These are phyloP conservation scores for Hassar affinis DNA, from an alignment of 2,113 vertebrate species.

Conservation along the genomic window DNA sequence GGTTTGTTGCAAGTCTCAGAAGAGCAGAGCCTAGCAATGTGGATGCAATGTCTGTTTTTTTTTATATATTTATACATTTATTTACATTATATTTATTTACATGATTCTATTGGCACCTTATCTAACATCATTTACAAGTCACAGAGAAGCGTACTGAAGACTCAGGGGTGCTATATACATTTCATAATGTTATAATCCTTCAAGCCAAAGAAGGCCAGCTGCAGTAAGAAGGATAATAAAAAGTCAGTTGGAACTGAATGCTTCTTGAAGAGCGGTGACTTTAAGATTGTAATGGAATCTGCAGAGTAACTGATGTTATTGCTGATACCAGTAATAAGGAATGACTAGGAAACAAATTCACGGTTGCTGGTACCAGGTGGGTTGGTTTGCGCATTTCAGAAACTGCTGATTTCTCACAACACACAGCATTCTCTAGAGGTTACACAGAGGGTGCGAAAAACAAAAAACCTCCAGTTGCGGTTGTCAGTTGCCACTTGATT, in stretches of 20 bases:
- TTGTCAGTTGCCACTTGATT: not conserved
- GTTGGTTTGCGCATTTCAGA: not conserved
- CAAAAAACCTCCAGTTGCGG: not conserved
- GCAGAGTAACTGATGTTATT: not conserved
- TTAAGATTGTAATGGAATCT: not conserved
- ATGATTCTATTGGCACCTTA: not conserved
- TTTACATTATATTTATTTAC: slow-evolving; percentile 15
- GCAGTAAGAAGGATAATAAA: not conserved
- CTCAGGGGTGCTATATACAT: not conserved
- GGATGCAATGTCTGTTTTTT: not conserved
- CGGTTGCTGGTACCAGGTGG: not conserved
- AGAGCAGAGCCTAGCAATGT: not conserved
- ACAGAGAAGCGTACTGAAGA: not conserved
- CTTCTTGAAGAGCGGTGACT: not conserved
- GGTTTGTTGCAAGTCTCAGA: not conserved
- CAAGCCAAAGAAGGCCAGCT: not conserved
- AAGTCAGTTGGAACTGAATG: not conserved
- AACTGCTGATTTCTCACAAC: not conserved
- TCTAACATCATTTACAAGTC: not conserved
- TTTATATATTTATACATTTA: not conserved
- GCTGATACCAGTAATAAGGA: no score
- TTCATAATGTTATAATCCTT: not conserved
- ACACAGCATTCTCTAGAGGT: not conserved
- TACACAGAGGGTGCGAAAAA: no score
- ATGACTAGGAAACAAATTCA: not conserved